phyloP scores from a whole-genome alignment of 1,140 invertebrate genomes.

The Aphis gossypii region DNA sequence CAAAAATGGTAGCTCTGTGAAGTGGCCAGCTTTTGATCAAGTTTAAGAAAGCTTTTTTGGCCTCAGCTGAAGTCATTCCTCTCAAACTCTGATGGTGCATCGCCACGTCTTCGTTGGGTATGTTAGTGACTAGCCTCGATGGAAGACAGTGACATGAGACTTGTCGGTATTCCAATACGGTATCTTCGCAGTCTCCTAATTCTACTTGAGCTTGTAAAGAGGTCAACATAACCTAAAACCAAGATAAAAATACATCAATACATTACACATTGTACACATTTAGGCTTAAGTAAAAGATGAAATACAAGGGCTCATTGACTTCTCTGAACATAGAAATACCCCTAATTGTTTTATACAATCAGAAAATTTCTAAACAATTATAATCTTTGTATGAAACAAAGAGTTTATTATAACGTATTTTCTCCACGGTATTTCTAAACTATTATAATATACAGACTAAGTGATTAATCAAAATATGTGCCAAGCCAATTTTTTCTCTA shows the following conservation, averaged over 20 bases:
- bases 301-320: not conserved
- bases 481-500: too few species aligned
- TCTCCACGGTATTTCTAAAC: not conserved
- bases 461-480: not conserved
- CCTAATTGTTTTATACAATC: too few species aligned
- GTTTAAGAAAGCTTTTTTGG: conserved; percentile 93
- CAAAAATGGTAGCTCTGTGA: conserved; percentile 91
- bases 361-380: too few species aligned
- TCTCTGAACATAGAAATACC: not conserved
- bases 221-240: conserved; percentile 84
- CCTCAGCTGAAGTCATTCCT: conserved; percentile 83
- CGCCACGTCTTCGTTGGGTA: conserved; percentile 80
- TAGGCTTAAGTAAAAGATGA: not conserved
- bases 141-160: conserved; percentile 85
- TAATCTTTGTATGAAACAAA: too few species aligned
- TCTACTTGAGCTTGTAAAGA: conserved; percentile 93
- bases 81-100: conserved; percentile 87
- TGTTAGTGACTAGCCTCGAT: conserved; percentile 75
- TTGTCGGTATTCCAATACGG: conserved; percentile 74
- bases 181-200: conserved; percentile 80
- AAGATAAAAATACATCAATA: conserved; percentile 59
- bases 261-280: not conserved
- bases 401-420: not conserved
- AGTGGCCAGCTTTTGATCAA: conserved; percentile 92
- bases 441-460: not conserved